Conservation (phyloP, 2,888 invertebrate genomes). For the Standfussiana lucernea region DNA sequence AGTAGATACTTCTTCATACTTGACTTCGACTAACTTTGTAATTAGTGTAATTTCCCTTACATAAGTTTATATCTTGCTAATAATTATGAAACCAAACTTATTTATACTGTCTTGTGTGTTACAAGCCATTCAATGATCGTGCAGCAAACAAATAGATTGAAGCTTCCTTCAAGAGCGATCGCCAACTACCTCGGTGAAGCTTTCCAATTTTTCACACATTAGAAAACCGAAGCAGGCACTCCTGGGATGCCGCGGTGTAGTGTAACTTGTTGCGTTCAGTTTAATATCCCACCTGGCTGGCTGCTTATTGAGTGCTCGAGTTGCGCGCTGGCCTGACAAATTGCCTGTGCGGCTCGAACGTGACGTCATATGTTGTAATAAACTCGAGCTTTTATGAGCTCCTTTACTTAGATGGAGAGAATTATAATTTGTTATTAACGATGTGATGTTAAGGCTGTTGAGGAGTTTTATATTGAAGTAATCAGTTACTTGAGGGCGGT, state of each 20-base stretch:
- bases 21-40: neutral
- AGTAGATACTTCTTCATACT: neutral
- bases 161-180: neutral
- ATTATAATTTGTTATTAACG: conserved; percentile 47
- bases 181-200: neutral
- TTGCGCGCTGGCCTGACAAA: conserved; percentile 66
- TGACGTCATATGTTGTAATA: conserved; percentile 66
- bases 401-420: conserved; percentile 34
- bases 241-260: neutral
- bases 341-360: conserved; percentile 57
- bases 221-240: neutral
- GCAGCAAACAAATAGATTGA: neutral
- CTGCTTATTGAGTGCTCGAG: conserved; percentile 68
- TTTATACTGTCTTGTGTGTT: neutral
- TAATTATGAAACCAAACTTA: neutral
- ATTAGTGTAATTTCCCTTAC: neutral
- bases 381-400: conserved; percentile 50
- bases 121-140: neutral
- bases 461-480: conserved; percentile 21
- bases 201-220: neutral
- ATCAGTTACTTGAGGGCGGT: conserved; percentile 10
- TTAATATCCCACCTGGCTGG: conserved; percentile 71
- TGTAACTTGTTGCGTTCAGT: conserved; percentile 66
- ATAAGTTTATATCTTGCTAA: neutral
- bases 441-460: conserved; percentile 11